Evolutionary conservation across 2,797 vertebrate genomes (phyloP), one percentile per base, ranked within the genome.

Genomic region (Acipenser oxyrinchus): DNA sequence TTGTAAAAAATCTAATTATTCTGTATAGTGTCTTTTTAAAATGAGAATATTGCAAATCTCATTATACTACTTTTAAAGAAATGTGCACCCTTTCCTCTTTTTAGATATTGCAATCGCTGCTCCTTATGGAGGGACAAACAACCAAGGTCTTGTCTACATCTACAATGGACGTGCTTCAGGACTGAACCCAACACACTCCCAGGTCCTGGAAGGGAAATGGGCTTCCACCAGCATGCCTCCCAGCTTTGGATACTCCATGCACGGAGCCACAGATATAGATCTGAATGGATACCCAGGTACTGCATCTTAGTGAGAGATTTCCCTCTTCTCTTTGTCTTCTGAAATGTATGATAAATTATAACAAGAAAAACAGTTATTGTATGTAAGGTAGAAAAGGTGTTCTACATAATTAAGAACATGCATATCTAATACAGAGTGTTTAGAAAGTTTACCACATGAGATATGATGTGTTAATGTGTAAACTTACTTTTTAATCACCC

Each of bases 211-310:
- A 82, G 96, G 96, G 1, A 89, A 83, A 57, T 97, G 96, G 96
- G 89, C 93, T 0, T 93, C 94, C 67, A 85, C 78, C 69, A 86
- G 85, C 51, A 95, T 96, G 93, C 96, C 96, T 0, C 85, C 96
- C 7, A 98, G 96, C 79, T 99, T 98, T 65, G 96, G 96, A 2
- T 98, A 99, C 76, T 87, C 95, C 0, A 86, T 98, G 87, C 93
- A 91, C 64, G 96, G 96, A 76, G 93, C 90, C 66, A 94, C 89
- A 0, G 96, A 99, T 69, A 92, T 99, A 51, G 96, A 99, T 80
- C 84, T 79, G 75, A 99, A 99, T 62, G 96, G 96, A 77, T 98
- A 99, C 72, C 95, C 96, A 87, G 96, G 96, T 97, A 74, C 66
- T 73, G 71, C 12, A 11, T n/a, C 55, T 12, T 58, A n/a, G 7